phyloP scores from a whole-genome alignment of 2,797 vertebrate species.

The Alfaro cultratus region DNA sequence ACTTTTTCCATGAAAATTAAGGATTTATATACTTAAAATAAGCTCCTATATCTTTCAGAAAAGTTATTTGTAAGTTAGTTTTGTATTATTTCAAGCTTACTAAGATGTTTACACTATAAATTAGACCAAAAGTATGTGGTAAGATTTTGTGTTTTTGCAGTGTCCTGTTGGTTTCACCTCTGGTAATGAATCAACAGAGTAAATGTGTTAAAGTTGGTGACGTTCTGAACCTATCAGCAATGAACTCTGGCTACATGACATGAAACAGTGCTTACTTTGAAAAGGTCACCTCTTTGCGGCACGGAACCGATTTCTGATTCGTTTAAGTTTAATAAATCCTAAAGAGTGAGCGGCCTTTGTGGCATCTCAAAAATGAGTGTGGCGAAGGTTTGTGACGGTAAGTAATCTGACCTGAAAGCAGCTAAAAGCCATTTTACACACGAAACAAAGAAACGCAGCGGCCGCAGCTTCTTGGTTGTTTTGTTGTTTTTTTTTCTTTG shows the following conservation, averaged over 20 bases:
- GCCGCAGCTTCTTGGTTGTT: conserved; percentile 36
- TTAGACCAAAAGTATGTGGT: no score
- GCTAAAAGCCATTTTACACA: conserved; percentile 57
- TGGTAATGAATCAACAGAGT: not conserved
- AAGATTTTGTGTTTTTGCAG: no score
- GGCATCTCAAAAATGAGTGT: conserved; percentile 44
- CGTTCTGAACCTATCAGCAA: not conserved
- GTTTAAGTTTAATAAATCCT: conserved; percentile 75
- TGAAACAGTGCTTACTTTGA: conserved; percentile 70
- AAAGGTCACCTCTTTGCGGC: conserved; percentile 56
- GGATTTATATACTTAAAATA: no score
- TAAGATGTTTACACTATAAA: no score
- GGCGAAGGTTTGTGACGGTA: conserved; percentile 6
- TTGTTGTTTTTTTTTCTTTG: conserved; percentile 21
- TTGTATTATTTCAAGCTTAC: no score
- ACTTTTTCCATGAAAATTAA: no score
- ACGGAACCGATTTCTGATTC: conserved; percentile 48
- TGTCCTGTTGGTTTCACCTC: not conserved
- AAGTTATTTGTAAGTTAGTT: no score
- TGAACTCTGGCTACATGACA: conserved; percentile 67
- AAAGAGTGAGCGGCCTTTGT: conserved; percentile 52
- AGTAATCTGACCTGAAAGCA: conserved; percentile 62
- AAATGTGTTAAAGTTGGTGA: not conserved
- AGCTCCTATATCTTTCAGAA: no score
- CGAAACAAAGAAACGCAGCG: conserved; percentile 74